Conservation (phyloP, 2,113 vertebrate genomes). For the Mustela lutreola region DNA sequence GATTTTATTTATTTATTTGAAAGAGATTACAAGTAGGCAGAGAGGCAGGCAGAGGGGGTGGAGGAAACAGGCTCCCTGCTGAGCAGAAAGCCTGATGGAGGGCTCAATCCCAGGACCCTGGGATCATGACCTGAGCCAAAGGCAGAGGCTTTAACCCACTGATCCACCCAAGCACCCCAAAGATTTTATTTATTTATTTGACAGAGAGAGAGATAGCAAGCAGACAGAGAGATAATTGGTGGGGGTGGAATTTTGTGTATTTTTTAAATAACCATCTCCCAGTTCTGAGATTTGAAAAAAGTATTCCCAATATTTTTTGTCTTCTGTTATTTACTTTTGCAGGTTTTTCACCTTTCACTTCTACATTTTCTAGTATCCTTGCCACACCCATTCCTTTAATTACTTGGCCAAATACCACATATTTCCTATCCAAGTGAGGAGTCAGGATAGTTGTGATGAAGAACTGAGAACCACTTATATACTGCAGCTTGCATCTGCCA, state of each 20-base stretch:
- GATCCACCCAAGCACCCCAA: too few species aligned
- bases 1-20: too few species aligned
- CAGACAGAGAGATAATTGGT: too few species aligned
- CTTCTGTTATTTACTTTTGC: conserved; percentile 94
- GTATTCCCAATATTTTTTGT: conserved; percentile 97
- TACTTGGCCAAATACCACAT: conserved; percentile 96
- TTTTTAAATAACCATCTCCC: conserved; percentile 93
- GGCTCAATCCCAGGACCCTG: too few species aligned
- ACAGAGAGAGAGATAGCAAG: too few species aligned
- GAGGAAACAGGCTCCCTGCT: too few species aligned
- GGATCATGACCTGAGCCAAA: too few species aligned
- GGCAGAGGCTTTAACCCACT: too few species aligned
- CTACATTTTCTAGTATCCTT: conserved; percentile 92
- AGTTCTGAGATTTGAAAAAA: conserved; percentile 96
- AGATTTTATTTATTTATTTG: too few species aligned
- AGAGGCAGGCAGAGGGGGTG: too few species aligned
- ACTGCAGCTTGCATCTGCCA: conserved; percentile 95
- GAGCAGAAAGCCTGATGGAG: too few species aligned
- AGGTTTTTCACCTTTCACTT: conserved; percentile 93
- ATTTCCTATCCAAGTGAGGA: conserved; percentile 95
- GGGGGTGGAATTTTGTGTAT: conserved; percentile 89
- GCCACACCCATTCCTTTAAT: conserved; percentile 95
- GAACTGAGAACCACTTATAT: conserved; percentile 98
- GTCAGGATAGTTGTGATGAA: conserved; percentile 97
- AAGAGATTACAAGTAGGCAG: too few species aligned